Base-by-base conservation (phyloP, 2,888 invertebrate species). In the Epinotia bilunana region DNA sequence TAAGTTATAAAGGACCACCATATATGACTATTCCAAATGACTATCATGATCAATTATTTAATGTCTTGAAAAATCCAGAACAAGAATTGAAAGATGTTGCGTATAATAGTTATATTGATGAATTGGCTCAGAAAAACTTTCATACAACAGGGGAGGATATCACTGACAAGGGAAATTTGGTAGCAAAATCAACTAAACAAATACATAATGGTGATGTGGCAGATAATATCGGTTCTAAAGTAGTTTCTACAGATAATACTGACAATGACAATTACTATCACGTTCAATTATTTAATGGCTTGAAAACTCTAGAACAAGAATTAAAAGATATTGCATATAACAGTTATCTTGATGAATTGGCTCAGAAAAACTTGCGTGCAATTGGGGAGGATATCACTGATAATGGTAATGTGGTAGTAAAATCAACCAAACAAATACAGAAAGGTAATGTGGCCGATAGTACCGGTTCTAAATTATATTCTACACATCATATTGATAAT, bases 1-100 rank as follows among this genome's bases (percentile, higher is more conserved):
- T 53, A n/a, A 53, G n/a, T n/a, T n/a, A 16, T n/a, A 53, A 53
- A n/a, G 1, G 5, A 53, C 6, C 53, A n/a, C 53, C 53, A 53
- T 53, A 53, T n/a, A 53, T 53, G 53, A n/a, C 53, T n/a, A 53
- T 53, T 53, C n/a, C 53, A 53, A n/a, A 53, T n/a, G 53, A n/a
- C n/a, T 6, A 53, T 6, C 53, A n/a, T n/a, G n/a, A n/a, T n/a
- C 16, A 53, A n/a, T 53, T 53, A 7, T 7, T 53, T n/a, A 53
- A 6, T 53, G 53, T 6, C n/a, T 5, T 53, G 53, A 2, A 53
- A 16, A n/a, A n/a, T 53, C n/a, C 6, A 53, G n/a, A 53, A n/a
- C 53, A 53, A 53, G 7, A 53, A n/a, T 53, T 53, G n/a, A 7
- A 53, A n/a, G 7, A n/a, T 53, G 13, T 53, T 16, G 16, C n/a